A percentile compares a stretch with the other conserved stretches of the same genome.
These are phyloP conservation scores for Orientallactaga sibirica DNA, from an alignment of 2,797 vertebrate genomes.

Conservation along the genomic window DNA sequence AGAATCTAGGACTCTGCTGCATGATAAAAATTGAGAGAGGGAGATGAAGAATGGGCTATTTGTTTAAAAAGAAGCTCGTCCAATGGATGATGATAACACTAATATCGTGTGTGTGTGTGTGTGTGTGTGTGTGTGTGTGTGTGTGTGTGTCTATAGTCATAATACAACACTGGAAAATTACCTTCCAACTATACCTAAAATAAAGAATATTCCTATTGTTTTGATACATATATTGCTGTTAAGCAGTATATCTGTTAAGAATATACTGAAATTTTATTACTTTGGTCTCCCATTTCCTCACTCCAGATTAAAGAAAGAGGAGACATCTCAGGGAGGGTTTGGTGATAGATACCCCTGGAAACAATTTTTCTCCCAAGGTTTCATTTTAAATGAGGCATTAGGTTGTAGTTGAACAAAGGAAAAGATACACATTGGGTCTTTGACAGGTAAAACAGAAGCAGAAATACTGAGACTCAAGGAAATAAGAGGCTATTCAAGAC, in stretches of 20 bases:
- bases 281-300: conserved; percentile 2
- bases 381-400: conserved; percentile 23
- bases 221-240: not conserved
- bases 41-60: not conserved
- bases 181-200: conserved; percentile 12
- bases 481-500: not conserved
- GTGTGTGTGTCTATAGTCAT: too few relatives aligned
- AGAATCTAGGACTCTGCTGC: not conserved
- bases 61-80: conserved; percentile 11
- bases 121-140: too few relatives aligned
- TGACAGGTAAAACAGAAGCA: not conserved
- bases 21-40: not conserved
- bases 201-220: conserved; percentile 9
- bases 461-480: conserved; percentile 11
- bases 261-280: not conserved
- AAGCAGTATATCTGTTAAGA: not conserved
- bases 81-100: not conserved
- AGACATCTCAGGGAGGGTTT: not conserved
- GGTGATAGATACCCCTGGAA: not conserved
- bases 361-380: conserved; percentile 22
- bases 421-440: not conserved
- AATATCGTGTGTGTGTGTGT: too few relatives aligned
- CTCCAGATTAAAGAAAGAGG: not conserved
- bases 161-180: not conserved
- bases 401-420: not conserved